phyloP scores from a whole-genome alignment of 2,113 vertebrate genomes.

The Scomber japonicus region DNA sequence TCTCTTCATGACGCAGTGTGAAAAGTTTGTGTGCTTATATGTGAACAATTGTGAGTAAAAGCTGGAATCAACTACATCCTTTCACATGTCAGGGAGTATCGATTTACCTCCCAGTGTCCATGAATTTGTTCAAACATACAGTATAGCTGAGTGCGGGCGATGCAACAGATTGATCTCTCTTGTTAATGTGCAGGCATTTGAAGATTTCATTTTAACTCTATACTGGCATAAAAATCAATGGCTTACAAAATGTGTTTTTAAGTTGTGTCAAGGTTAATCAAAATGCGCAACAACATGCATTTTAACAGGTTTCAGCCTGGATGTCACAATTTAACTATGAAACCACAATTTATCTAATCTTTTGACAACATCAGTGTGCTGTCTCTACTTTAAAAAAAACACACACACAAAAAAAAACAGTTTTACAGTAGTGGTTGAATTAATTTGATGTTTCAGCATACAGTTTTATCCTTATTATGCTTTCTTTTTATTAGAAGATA shows the following conservation, averaged over 20 bases:
- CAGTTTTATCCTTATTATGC: background rate
- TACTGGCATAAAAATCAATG: conserved; percentile 61
- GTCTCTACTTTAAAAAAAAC: background rate
- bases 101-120: conserved; percentile 37
- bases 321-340: conserved; percentile 28
- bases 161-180: conserved; percentile 46
- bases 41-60: conserved; percentile 42
- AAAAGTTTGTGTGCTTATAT: conserved; percentile 21
- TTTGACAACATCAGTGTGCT: background rate
- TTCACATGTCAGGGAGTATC: conserved; percentile 38
- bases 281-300: conserved; percentile 50
- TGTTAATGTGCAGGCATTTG: conserved; percentile 54
- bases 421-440: background rate
- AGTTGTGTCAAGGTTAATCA: conserved; percentile 52
- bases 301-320: conserved; percentile 31
- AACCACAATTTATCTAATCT: background rate
- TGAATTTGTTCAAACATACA: conserved; percentile 40
- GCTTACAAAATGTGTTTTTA: conserved; percentile 60
- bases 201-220: conserved; percentile 55
- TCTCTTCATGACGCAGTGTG: conserved; percentile 8
- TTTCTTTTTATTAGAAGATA: background rate
- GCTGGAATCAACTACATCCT: conserved; percentile 29
- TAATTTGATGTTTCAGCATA: background rate
- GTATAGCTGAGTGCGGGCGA: conserved; percentile 9
- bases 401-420: background rate